phyloP scores from a whole-genome alignment of 2,888 invertebrate species.

The Agrotis exclamationis region DNA sequence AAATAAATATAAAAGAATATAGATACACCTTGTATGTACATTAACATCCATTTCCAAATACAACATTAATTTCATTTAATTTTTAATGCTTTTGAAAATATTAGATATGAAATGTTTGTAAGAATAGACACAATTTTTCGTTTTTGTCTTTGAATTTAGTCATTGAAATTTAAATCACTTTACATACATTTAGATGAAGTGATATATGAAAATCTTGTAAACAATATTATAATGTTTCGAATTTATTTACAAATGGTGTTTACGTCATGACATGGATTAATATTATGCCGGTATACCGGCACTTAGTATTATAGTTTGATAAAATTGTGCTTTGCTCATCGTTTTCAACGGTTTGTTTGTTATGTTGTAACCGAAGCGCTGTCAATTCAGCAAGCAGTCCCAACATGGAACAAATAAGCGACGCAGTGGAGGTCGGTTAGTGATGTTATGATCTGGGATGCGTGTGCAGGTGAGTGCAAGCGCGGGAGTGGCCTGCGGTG shows the following conservation, averaged over 20 bases:
- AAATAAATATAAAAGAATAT: constrained; percentile 6
- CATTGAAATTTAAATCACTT: constrained; percentile 11
- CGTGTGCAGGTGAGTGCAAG: constrained; percentile 70
- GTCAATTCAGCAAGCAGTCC: constrained; percentile 34
- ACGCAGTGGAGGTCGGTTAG: constrained; percentile 34
- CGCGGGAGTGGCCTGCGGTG: constrained; percentile 68
- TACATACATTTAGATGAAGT: constrained; percentile 13
- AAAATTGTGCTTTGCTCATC: constrained; percentile 10
- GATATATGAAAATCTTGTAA: constrained; percentile 17
- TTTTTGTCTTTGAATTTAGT: constrained; percentile 3
- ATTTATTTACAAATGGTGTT: constrained; percentile 31
- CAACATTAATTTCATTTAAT: constrained; percentile 5
- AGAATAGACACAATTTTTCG: constrained; percentile 48
- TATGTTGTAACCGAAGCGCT: constrained; percentile 27
- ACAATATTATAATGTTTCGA: constrained; percentile 2
- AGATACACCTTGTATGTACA: constrained; percentile 28
- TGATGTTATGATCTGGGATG: constrained; percentile 50
- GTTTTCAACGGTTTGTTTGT: constrained; percentile 17
- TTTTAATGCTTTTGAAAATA: constrained; percentile 11
- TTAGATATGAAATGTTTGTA: constrained; percentile 5
- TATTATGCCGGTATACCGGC: constrained; percentile 17
- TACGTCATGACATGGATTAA: constrained; percentile 36
- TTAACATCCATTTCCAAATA: constrained; percentile 25
- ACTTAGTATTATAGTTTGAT: constrained; percentile 12
- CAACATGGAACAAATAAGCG: constrained; percentile 35